Evolutionary conservation across 2,113 vertebrate species (phyloP).

Genomic region (Cololabis saira): DNA sequence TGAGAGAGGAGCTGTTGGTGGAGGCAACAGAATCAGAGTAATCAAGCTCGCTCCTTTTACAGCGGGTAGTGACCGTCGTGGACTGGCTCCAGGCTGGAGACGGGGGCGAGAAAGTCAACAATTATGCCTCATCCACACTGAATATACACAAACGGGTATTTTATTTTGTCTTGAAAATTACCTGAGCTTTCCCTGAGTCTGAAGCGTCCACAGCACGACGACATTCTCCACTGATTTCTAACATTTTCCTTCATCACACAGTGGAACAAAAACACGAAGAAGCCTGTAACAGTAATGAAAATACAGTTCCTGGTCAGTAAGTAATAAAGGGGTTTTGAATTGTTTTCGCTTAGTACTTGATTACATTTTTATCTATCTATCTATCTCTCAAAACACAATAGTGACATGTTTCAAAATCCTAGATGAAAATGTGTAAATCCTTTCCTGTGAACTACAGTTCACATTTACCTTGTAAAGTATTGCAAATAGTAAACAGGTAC

Average conservation of each 20-base stretch:
- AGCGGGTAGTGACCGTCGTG: constrained; percentile 38
- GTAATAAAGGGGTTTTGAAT: neutral
- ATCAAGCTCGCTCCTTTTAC: constrained; percentile 59
- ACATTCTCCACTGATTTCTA: constrained; percentile 83
- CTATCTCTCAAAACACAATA: no score
- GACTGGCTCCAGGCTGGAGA: constrained; percentile 81
- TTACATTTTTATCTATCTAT: no score
- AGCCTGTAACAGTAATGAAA: constrained; percentile 70
- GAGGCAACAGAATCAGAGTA: constrained; percentile 68
- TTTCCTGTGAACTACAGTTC: neutral
- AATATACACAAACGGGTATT: neutral
- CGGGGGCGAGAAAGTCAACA: constrained; percentile 18
- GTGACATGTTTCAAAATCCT: no score
- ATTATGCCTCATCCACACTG: neutral
- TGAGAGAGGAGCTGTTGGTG: constrained; percentile 70
- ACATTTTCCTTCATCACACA: constrained; percentile 91
- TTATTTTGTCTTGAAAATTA: neutral
- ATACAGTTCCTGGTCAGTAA: neutral
- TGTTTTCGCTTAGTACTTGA: no score
- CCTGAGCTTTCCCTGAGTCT: constrained; percentile 55
- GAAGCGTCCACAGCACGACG: constrained; percentile 83
- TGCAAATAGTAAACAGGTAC: constrained; percentile 89
- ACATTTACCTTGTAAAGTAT: constrained; percentile 87
- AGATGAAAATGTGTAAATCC: neutral
- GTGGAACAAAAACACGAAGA: constrained; percentile 91